Evolutionary conservation across 2,888 invertebrate genomes (phyloP).

Genomic region (Taenaris catops): DNA sequence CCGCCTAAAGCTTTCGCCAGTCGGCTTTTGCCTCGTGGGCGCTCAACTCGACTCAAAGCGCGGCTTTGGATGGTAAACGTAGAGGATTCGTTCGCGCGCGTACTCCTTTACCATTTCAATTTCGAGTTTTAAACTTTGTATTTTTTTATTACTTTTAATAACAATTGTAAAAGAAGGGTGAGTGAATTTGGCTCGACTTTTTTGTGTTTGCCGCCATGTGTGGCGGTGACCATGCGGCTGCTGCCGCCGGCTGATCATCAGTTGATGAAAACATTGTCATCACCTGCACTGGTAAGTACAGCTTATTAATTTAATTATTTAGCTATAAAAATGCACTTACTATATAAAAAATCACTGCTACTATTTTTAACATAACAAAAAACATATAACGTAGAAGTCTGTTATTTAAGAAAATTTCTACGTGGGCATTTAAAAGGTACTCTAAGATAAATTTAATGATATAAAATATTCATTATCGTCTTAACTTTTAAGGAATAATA

Average conservation of each 20-base stretch:
- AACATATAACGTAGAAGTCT: too few relatives aligned
- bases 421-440: too few relatives aligned
- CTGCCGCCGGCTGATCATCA: slow-evolving; percentile 52
- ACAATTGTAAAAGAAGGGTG: slow-evolving; percentile 10
- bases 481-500: too few relatives aligned
- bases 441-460: too few relatives aligned
- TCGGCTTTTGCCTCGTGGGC: slow-evolving; percentile 31
- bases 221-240: slow-evolving; percentile 44
- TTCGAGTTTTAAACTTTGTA: slow-evolving; percentile 2
- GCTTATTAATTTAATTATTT: too few relatives aligned
- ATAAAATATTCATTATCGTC: too few relatives aligned
- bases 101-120: slow-evolving; percentile 19
- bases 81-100: slow-evolving; percentile 30
- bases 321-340: neutral
- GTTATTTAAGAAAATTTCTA: too few relatives aligned
- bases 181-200: slow-evolving; percentile 22
- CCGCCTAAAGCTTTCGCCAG: slow-evolving; percentile 50
- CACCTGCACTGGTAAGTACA: slow-evolving; percentile 54
- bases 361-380: neutral
- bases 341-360: slow-evolving; percentile 3
- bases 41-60: slow-evolving; percentile 25
- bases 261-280: slow-evolving; percentile 34
- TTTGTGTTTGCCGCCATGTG: slow-evolving; percentile 44
- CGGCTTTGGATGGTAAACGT: too few relatives aligned
- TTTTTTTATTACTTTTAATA: slow-evolving; percentile 4